These are phyloP conservation scores for Porites divaricata DNA, from an alignment of 92 coral and sea anemone genomes.

Conservation along the genomic window DNA sequence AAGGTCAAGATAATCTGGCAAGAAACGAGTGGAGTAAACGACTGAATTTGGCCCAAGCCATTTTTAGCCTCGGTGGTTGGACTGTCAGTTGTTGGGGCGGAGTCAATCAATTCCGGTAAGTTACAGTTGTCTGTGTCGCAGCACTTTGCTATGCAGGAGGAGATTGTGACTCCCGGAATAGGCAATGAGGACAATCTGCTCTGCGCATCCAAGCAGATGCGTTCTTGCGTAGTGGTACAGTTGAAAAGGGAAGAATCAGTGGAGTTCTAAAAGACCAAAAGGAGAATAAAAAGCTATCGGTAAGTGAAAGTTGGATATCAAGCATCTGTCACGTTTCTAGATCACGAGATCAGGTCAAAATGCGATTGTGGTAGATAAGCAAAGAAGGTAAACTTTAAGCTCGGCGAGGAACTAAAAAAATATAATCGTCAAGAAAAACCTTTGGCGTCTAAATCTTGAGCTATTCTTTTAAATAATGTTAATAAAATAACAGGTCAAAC, in stretches of 20 bases:
- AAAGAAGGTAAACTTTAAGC: too few species aligned
- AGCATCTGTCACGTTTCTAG: too few species aligned
- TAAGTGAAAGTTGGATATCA: too few species aligned
- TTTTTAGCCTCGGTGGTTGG: too few species aligned
- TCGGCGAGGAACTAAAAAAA: too few species aligned
- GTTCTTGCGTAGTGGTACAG: neutral
- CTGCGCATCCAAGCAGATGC: neutral
- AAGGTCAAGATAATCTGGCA: neutral
- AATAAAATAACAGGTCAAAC: too few species aligned
- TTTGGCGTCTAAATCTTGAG: too few species aligned
- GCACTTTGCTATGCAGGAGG: neutral
- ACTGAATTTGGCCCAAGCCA: neutral
- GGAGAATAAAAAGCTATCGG: too few species aligned
- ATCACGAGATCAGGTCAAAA: too few species aligned
- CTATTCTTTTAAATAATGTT: too few species aligned
- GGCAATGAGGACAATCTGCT: neutral
- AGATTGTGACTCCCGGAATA: neutral
- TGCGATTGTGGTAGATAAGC: too few species aligned
- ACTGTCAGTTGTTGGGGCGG: neutral
- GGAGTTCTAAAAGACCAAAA: neutral
- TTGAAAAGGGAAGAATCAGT: slow-evolving; percentile 3
- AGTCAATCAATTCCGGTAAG: neutral
- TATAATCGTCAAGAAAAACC: too few species aligned
- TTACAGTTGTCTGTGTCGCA: neutral
- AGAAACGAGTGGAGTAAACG: neutral